These are phyloP conservation scores for Ashinkailepas kermadecensis DNA, from an alignment of 2,888 invertebrate genomes.

Conservation along the genomic window DNA sequence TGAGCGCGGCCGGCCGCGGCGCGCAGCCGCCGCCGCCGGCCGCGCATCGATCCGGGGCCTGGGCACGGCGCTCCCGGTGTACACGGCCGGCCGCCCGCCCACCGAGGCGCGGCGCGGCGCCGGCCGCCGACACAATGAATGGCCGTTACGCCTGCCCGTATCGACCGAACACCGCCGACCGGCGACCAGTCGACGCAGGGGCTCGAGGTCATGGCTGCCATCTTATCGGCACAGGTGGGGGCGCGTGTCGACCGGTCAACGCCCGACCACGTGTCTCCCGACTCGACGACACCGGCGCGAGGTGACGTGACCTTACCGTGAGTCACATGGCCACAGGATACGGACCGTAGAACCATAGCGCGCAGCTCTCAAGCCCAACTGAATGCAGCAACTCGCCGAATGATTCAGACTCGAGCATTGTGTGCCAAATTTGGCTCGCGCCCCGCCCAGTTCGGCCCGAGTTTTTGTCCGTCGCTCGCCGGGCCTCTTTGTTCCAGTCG, in stretches of 20 bases:
- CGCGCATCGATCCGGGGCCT: neutral
- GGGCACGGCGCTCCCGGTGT: neutral
- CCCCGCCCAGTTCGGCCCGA: too few species aligned
- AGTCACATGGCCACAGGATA: too few species aligned
- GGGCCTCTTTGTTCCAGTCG: too few species aligned
- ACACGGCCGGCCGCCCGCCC: neutral
- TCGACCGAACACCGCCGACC: neutral
- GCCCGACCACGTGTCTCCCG: too few species aligned
- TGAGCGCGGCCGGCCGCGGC: neutral
- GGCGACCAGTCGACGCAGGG: neutral
- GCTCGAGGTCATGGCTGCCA: neutral
- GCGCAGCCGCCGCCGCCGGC: neutral
- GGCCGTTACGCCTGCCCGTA: neutral
- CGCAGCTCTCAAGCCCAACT: too few species aligned
- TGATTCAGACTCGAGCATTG: too few species aligned
- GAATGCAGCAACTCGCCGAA: too few species aligned
- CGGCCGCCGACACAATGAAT: slow-evolving; percentile 11
- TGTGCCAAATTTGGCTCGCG: too few species aligned
- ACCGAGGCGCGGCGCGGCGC: neutral
- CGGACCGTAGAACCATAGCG: too few species aligned
- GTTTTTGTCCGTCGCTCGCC: too few species aligned
- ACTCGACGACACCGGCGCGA: too few species aligned
- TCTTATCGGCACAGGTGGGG: neutral
- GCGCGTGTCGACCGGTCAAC: neutral
- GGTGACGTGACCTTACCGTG: too few species aligned